Evolutionary conservation across 2,888 invertebrate genomes (phyloP), one percentile per base, ranked within the genome.

Genomic region (Athripsodes cinereus): DNA sequence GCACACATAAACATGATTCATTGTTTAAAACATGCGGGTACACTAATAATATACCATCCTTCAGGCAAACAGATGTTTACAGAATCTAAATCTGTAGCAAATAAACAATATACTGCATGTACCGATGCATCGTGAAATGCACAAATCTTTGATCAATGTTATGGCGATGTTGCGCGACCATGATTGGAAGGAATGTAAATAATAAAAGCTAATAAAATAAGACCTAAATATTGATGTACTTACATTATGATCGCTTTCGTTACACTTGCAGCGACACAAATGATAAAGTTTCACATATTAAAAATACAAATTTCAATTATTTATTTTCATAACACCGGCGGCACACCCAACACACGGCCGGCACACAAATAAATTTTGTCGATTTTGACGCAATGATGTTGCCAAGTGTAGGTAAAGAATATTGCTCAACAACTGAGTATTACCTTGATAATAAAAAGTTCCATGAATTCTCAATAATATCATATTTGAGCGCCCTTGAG

Each of bases 231-330:
- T 8, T 46, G 52, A 22, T n/a, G 18, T 59, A 59, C 59, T 59
- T 50, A 59, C 59, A 50, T 53, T 44, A 53, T 26, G 34, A 44
- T 56, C 34, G 22, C 48, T 40, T 49, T 53, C 52, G 26, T 26
- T 53, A 40, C 44, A 47, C 53, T 52, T 46, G 34, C 34, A 52
- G 34, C 49, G n/a, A 20, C 16, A 21, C 49, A 56, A 26, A 44
- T 52, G 56, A 44, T 22, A 56, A 53, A 50, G 44, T 49, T 59
- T 59, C 52, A 56, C 59, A 59, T 59, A 48, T 53, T 59, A 59
- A 56, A 53, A 59, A 52, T 55, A 51, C 48, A 49, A 16, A 40
- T 8, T n/a, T 16, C 13, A 47, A 19, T 47, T 21, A 18, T 21
- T 47, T 19, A 35, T 35, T 31, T 47, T 26, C 34, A 47, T 34